Conservation (phyloP, 2,113 vertebrate species). For the Morone saxatilis region DNA sequence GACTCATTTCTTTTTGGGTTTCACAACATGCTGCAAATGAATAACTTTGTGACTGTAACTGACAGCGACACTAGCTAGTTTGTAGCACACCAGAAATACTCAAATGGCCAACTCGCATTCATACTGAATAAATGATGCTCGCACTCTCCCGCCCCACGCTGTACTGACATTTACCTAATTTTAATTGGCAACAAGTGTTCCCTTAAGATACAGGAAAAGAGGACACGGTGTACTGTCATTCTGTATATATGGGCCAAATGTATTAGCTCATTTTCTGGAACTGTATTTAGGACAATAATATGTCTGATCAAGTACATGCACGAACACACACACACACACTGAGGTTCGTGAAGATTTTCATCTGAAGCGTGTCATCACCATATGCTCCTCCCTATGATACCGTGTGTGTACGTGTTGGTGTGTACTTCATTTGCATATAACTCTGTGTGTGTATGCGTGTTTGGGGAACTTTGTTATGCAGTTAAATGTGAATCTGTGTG, state of each 20-base stretch:
- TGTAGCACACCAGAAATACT: slow-evolving; percentile 14
- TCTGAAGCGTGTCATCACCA: slow-evolving; percentile 41
- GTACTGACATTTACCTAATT: slow-evolving; percentile 47
- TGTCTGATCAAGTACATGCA: slow-evolving; percentile 24
- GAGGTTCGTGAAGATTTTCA: slow-evolving; percentile 27
- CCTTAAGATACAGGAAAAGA: slow-evolving; percentile 46
- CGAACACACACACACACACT: slow-evolving; percentile 21
- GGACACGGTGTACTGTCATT: slow-evolving; percentile 46
- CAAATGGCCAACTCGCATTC: neutral
- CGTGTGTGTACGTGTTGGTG: slow-evolving; percentile 1
- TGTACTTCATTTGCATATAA: slow-evolving; percentile 3
- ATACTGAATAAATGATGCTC: slow-evolving; percentile 26
- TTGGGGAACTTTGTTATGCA: neutral
- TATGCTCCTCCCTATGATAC: slow-evolving; percentile 34
- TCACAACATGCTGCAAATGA: slow-evolving; percentile 22
- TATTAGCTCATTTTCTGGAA: slow-evolving; percentile 47
- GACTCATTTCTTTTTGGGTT: slow-evolving; percentile 22
- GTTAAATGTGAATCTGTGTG: neutral
- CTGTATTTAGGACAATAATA: slow-evolving; percentile 52
- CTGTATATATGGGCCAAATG: slow-evolving; percentile 50
- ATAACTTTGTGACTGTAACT: slow-evolving; percentile 16
- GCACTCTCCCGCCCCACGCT: slow-evolving; percentile 3
- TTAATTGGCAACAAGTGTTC: slow-evolving; percentile 57
- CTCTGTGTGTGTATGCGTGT: neutral
- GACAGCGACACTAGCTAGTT: neutral